Conservation (phyloP, 1,140 invertebrate genomes). For the Pentalonia nigronervosa region DNA sequence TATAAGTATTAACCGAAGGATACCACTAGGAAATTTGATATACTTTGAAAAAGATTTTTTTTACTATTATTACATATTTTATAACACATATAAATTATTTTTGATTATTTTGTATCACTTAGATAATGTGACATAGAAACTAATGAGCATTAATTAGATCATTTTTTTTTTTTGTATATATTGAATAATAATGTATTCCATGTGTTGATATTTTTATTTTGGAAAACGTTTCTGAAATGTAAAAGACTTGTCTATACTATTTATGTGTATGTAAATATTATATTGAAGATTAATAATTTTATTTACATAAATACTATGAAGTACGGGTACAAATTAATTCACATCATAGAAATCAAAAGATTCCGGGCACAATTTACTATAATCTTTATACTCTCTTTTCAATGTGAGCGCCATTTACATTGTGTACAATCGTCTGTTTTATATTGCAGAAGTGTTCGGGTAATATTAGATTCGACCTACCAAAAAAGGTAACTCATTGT, state of each 20-base stretch:
- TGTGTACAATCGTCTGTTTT: too few species aligned
- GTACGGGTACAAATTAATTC: background rate
- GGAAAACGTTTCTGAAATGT: background rate
- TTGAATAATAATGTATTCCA: too few species aligned
- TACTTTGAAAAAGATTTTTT: background rate
- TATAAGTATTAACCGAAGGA: too few species aligned
- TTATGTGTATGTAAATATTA: background rate
- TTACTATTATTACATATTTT: background rate
- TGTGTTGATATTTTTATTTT: too few species aligned
- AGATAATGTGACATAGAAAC: too few species aligned
- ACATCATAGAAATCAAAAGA: background rate
- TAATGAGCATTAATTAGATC: too few species aligned
- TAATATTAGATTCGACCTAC: slow-evolving; percentile 62
- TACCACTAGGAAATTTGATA: background rate
- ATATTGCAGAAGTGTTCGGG: background rate
- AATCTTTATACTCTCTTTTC: background rate
- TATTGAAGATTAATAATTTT: background rate
- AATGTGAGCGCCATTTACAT: background rate
- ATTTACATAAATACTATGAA: background rate
- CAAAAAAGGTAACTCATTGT: slow-evolving; percentile 89
- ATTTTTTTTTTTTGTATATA: too few species aligned
- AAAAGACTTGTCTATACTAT: background rate
- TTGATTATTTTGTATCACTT: background rate
- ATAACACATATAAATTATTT: background rate
- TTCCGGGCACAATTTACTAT: background rate